Evolutionary conservation across 2,113 vertebrate species (phyloP), one percentile per base, ranked within the genome.

Genomic region (Eonycteris spelaea): DNA sequence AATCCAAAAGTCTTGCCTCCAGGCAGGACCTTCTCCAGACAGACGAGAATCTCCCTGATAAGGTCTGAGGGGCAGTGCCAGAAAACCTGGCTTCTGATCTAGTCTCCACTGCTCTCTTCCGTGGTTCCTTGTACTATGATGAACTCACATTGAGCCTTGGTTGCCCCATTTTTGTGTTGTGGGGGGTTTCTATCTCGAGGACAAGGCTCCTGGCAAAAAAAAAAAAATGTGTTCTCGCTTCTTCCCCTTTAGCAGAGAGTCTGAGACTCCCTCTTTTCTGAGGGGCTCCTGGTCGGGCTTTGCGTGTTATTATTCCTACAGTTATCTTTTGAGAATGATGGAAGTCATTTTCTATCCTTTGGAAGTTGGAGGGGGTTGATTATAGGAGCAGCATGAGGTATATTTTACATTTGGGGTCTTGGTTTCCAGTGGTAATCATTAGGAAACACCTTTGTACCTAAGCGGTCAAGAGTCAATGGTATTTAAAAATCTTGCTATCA

Each of bases 1-100:
- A 96, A 92, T 90, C 24, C 63, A 91, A 88, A 90, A 94, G 45
- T 80, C 55, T 95, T 93, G 86, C 95, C 55, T 95, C 26, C 19
- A 78, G 97, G 85, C 74, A 75, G 43, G 8, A 70, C 83, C 85
- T 91, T 93, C 90, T 96, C 63, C 70, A 75, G 90, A 80, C 55
- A 53, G 71, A 75, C 40, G 48, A 88, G 83, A 77, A 16, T 30
- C 38, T 91, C n/a, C 38, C 86, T 86, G 68, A 74, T 91, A 83
- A 92, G 78, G 40, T 83, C 51, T 79, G 68, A 75, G 0, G 51
- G 88, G 35, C 33, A 63, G 67, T 57, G 78, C 57, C 78, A 86
- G 55, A 86, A 96, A 78, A 80, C 78, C 26, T 16, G 12, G 15
- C 16, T 80, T 86, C 71, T 86, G 91, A 75, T 30, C 90, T 91